Conservation (phyloP, 2,888 invertebrate species). For the Hermaeophaga mercurialis region DNA sequence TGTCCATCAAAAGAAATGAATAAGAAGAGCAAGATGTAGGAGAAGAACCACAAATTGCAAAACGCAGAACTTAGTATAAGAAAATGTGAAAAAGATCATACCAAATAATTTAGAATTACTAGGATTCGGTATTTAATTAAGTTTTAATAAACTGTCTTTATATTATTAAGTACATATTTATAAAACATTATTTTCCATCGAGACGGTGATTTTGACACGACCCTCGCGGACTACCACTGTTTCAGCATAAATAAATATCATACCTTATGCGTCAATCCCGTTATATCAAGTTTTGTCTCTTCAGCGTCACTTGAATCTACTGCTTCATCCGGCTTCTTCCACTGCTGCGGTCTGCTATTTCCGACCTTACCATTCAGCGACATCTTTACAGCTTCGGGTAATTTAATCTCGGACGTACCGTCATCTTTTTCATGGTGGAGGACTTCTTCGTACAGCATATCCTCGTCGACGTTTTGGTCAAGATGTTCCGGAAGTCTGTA, state of each 20-base stretch:
- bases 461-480: conserved; percentile 42
- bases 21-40: too few relatives aligned
- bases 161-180: too few relatives aligned
- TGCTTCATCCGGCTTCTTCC: conserved; percentile 30
- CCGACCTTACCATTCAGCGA: conserved; percentile 45
- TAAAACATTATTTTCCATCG: too few relatives aligned
- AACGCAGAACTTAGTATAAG: too few relatives aligned
- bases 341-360: conserved; percentile 19
- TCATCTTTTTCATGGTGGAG: conserved; percentile 62
- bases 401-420: conserved; percentile 14
- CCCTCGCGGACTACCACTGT: conserved; percentile 9
- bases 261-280: conserved; percentile 49
- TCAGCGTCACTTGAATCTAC: conserved; percentile 27
- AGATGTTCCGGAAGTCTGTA: conserved; percentile 39
- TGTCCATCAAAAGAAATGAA: too few relatives aligned
- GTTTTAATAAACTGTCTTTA: too few relatives aligned
- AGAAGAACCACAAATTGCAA: too few relatives aligned
- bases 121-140: too few relatives aligned
- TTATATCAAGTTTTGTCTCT: conserved; percentile 46
- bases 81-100: too few relatives aligned
- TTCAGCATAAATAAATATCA: conserved; percentile 9
- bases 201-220: too few relatives aligned
- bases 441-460: conserved; percentile 63
- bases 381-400: conserved; percentile 57
- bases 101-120: too few relatives aligned